phyloP scores from a whole-genome alignment of 1,140 invertebrate genomes.

The Aculops lycopersici region DNA sequence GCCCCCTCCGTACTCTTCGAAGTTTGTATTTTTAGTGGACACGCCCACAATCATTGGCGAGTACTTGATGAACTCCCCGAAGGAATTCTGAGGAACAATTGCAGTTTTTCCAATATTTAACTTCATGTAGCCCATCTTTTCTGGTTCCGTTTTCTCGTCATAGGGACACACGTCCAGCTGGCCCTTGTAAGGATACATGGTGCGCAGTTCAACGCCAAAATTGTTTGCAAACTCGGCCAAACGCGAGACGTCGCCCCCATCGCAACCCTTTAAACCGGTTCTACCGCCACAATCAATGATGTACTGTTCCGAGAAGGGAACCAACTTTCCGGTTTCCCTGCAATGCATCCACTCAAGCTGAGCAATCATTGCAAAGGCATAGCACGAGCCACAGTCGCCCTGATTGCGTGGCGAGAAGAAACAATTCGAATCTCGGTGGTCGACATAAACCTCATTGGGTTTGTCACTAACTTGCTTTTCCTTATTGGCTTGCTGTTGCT shows the following conservation, averaged over 20 bases:
- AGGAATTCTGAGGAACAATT: neutral
- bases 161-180: neutral
- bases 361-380: conserved; percentile 12
- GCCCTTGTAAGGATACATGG: neutral
- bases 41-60: neutral
- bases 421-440: neutral
- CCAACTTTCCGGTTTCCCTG: neutral
- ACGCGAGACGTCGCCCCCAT: neutral
- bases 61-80: neutral
- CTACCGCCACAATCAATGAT: conserved; percentile 6
- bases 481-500: neutral
- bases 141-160: neutral
- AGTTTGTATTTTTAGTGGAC: neutral
- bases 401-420: conserved; percentile 9
- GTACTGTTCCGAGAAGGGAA: conserved; percentile 6
- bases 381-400: conserved; percentile 16
- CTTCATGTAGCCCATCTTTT: neutral
- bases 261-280: neutral
- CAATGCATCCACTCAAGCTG: conserved; percentile 3
- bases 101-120: neutral
- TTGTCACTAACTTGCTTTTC: neutral
- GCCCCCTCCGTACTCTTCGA: neutral
- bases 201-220: conserved; percentile 1
- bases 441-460: neutral
- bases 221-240: neutral